These are phyloP conservation scores for Gadus chalcogrammus DNA, from an alignment of 2,113 vertebrate genomes.

Conservation along the genomic window DNA sequence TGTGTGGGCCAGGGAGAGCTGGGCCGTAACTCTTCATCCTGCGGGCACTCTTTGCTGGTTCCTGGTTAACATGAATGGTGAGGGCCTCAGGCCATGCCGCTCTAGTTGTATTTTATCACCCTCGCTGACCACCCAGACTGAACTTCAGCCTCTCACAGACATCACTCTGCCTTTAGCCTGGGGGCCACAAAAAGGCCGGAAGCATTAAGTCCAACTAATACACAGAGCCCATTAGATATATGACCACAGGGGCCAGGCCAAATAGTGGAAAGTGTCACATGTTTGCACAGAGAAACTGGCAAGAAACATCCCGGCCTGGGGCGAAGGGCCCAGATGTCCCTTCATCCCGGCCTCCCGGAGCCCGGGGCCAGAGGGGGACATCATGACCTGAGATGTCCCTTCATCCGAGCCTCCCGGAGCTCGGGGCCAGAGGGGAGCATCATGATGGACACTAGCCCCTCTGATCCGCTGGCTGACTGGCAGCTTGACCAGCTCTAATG, in stretches of 20 bases:
- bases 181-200: conserved; percentile 53
- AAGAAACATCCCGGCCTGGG: conserved; percentile 55
- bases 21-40: background rate
- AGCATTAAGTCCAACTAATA: conserved; percentile 66
- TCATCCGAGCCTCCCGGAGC: too few species aligned
- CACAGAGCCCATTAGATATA: conserved; percentile 59
- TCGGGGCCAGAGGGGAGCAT: too few species aligned
- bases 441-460: conserved; percentile 40
- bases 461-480: conserved; percentile 34
- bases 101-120: conserved; percentile 56
- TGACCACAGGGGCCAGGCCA: conserved; percentile 36
- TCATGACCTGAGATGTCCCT: conserved; percentile 19
- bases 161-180: conserved; percentile 43
- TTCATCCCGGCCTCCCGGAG: conserved; percentile 37
- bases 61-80: conserved; percentile 43
- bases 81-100: conserved; percentile 37
- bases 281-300: conserved; percentile 58
- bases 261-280: conserved; percentile 65
- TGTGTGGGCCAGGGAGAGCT: background rate
- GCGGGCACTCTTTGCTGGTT: background rate
- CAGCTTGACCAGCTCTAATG: conserved; percentile 11
- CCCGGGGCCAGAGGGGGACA: conserved; percentile 27
- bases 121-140: conserved; percentile 67
- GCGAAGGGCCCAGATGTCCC: conserved; percentile 61
- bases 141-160: conserved; percentile 42